A percentile compares a stretch with the other conserved stretches of the same genome.
Conservation (phyloP, 2,113 vertebrate genomes). For the Bothrops jararaca region DNA sequence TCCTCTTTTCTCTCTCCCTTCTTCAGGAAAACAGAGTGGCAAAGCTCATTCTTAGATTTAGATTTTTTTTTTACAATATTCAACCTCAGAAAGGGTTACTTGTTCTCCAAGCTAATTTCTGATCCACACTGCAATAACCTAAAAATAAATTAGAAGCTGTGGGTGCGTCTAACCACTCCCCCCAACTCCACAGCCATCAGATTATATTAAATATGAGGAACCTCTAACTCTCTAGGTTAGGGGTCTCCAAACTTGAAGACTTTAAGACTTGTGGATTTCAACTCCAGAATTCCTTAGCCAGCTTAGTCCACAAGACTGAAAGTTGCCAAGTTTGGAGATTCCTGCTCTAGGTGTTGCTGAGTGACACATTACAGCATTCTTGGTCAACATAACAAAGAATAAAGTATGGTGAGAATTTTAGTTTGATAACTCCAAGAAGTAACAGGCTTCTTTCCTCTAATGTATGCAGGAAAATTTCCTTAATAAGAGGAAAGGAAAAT, state of each 20-base stretch:
- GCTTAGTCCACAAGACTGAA: neutral
- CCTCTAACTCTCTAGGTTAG: neutral
- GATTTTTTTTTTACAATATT: neutral
- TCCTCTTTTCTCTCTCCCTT: neutral
- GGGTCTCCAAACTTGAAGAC: neutral
- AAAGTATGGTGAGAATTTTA: neutral
- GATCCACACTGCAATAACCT: neutral
- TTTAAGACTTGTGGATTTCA: neutral
- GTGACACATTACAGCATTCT: neutral
- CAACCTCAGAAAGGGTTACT: neutral
- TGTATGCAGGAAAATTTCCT: neutral
- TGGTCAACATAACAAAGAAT: neutral
- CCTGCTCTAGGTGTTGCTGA: neutral
- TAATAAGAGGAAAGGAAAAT: neutral
- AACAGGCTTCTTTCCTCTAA: neutral
- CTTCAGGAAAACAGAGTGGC: neutral
- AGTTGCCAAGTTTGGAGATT: neutral
- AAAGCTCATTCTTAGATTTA: neutral
- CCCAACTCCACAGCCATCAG: neutral
- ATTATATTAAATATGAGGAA: neutral
- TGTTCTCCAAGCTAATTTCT: neutral
- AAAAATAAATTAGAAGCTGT: neutral
- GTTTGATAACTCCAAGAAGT: neutral
- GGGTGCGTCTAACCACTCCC: neutral
- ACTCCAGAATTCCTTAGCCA: neutral